Base-by-base conservation (phyloP, 2,888 invertebrate species). In the Clusia tigrina region DNA sequence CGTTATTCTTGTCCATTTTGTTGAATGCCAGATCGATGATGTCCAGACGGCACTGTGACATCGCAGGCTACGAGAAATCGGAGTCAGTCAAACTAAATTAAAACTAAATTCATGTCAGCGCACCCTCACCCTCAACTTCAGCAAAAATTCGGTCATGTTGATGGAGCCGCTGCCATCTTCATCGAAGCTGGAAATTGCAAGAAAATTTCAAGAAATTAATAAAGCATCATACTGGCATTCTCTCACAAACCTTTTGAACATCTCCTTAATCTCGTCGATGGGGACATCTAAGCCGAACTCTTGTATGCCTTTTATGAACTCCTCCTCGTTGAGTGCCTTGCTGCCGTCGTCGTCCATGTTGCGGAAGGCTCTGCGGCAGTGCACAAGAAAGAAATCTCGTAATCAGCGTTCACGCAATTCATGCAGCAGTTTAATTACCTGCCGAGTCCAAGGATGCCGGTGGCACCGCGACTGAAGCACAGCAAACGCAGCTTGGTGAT, bases 261-360 rank as follows among this genome's bases (percentile, higher is more conserved):
- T 80, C 63, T 82, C 74, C 66, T 70, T 74, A 58, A 81, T 81
- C 70, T 84, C 84, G 32, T 78, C 89, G 2, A 88, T 86, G 23
- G 85, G 86, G 20, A 93, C 82, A 10, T 90, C 89, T 69, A 95
- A 80, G 0, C 95, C 95, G 24, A 90, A 89, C 70, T 96, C 95
- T 65, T 86, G 86, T 69, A 96, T 86, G 1, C 96, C 97, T 68
- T 89, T 87, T 12, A 86, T 79, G 80, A 98, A 96, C 83, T 98
- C 97, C 46, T 92, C 92, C 69, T 88, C 86, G 77, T 90, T 94
- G 67, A 98, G 81, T 54, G 89, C 88, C 81, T 91, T 92, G 85
- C 91, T 96, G 48, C 92, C 93, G 81, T 98, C 96, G 67, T 96
- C 95, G 80, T 98, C 97, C 92, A 97, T 94, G 61, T 92, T 88